Evolutionary conservation across 2,888 invertebrate genomes (phyloP).

Genomic region (Hofmannophila pseudospretella): DNA sequence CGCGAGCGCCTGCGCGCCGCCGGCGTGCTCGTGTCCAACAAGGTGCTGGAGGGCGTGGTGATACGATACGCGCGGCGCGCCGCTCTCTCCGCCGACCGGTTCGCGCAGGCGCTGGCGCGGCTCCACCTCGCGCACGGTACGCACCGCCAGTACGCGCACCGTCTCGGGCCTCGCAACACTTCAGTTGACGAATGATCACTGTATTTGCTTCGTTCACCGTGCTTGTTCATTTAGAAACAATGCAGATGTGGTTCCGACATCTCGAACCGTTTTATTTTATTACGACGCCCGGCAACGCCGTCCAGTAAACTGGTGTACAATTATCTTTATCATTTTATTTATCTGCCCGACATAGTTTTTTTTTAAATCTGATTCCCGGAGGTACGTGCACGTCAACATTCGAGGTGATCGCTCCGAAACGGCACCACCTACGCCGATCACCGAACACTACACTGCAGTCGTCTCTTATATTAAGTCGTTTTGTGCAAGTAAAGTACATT

Average conservation of each 20-base stretch:
- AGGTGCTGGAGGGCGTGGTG: constrained; percentile 82
- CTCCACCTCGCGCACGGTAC: constrained; percentile 60
- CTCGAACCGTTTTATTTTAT: too few relatives aligned
- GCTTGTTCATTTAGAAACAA: not conserved
- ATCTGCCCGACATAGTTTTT: too few relatives aligned
- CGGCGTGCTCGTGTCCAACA: constrained; percentile 82
- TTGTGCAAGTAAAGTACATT: not conserved
- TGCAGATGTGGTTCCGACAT: too few relatives aligned
- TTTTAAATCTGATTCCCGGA: too few relatives aligned
- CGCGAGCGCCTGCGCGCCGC: constrained; percentile 82
- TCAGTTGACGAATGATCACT: not conserved
- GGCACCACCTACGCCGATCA: too few relatives aligned
- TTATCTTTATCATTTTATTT: not conserved
- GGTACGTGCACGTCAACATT: too few relatives aligned
- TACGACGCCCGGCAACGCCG: too few relatives aligned
- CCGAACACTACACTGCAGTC: too few relatives aligned
- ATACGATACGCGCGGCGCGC: constrained; percentile 81
- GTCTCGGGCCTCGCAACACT: constrained; percentile 4
- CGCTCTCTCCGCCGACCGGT: constrained; percentile 78
- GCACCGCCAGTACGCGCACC: constrained; percentile 7
- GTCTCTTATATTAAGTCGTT: too few relatives aligned
- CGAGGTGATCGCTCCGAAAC: too few relatives aligned
- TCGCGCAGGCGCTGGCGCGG: constrained; percentile 75
- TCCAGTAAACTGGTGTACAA: too few relatives aligned
- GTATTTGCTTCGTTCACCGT: not conserved